Percentiles rank a stretch among this genome's conserved stretches.
Conservation (phyloP, 2,888 invertebrate species). For the Rhyacophila evoluta region DNA sequence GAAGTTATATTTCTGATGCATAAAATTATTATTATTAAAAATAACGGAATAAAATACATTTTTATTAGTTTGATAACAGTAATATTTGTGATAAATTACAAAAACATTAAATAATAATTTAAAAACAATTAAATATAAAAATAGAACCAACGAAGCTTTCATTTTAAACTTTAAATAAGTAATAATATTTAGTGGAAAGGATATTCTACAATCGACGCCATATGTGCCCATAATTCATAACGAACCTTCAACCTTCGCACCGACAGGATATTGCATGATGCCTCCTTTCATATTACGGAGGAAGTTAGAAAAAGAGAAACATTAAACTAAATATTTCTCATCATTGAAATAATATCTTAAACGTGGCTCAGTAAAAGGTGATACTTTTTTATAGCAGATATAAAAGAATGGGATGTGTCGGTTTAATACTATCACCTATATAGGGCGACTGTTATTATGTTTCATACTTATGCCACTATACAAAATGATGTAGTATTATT, state of each 20-base stretch:
- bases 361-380: background rate
- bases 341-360: slow-evolving; percentile 6
- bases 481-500: too few relatives aligned
- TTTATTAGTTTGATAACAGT: too few relatives aligned
- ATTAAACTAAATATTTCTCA: background rate
- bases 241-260: slow-evolving; percentile 26
- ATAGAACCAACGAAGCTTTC: background rate
- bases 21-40: too few relatives aligned
- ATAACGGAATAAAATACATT: too few relatives aligned
- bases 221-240: slow-evolving; percentile 48
- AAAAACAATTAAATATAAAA: too few relatives aligned
- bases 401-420: background rate
- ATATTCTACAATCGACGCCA: slow-evolving; percentile 36
- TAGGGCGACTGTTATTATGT: too few relatives aligned
- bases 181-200: background rate
- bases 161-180: background rate
- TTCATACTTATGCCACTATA: too few relatives aligned
- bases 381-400: background rate
- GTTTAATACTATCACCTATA: too few relatives aligned
- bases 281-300: slow-evolving; percentile 23
- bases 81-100: too few relatives aligned
- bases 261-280: slow-evolving; percentile 48
- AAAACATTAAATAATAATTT: too few relatives aligned
- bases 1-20: too few relatives aligned
- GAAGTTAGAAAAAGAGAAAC: slow-evolving; percentile 23